Conservation (phyloP, 2,113 vertebrate species). For the Toxostoma redivivum region DNA sequence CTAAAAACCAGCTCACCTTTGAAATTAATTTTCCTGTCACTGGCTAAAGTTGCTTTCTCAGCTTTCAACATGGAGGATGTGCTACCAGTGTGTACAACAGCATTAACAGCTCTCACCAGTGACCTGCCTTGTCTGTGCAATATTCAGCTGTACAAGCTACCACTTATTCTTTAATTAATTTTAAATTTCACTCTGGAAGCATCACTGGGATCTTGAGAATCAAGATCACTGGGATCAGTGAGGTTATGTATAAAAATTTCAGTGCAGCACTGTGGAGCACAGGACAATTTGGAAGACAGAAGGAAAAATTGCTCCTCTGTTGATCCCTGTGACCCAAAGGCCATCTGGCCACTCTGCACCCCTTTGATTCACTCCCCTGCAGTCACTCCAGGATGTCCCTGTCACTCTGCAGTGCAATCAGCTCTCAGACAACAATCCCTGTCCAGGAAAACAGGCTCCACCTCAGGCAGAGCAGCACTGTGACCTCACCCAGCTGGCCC, state of each 20-base stretch:
- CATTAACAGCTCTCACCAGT: neutral
- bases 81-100: neutral
- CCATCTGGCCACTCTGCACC: too few relatives aligned
- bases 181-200: neutral
- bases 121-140: neutral
- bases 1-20: neutral
- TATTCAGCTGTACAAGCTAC: neutral
- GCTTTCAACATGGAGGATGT: neutral
- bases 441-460: conserved; percentile 23
- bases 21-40: neutral
- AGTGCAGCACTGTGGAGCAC: neutral
- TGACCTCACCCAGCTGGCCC: conserved; percentile 22
- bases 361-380: neutral
- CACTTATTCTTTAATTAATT: neutral
- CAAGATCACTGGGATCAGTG: neutral
- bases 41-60: neutral
- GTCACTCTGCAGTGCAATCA: neutral
- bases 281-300: too few relatives aligned
- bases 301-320: neutral
- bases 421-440: neutral
- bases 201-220: neutral
- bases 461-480: neutral
- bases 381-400: neutral
- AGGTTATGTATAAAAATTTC: neutral
- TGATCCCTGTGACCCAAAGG: neutral